Percentiles rank a stretch among this genome's conserved stretches.
phyloP scores from a whole-genome alignment of 2,113 vertebrate species.

The Chaetops frenatus region DNA sequence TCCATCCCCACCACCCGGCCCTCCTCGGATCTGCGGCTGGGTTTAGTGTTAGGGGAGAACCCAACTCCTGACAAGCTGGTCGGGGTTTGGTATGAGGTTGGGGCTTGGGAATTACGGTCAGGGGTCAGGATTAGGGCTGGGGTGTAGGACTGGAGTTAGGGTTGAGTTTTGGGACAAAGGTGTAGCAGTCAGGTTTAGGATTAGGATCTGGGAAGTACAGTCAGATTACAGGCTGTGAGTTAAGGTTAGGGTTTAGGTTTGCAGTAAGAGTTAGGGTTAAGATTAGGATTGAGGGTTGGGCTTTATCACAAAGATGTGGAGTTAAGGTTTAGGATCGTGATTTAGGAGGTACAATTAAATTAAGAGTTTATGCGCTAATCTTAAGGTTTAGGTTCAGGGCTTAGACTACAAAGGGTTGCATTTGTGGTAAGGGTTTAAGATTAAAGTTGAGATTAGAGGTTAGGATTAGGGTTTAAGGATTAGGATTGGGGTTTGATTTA shows the following conservation, averaged over 20 bases:
- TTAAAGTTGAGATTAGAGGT: not conserved
- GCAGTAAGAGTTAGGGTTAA: not conserved
- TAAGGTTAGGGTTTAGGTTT: not conserved
- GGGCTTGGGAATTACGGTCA: not conserved
- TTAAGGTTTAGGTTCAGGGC: not conserved
- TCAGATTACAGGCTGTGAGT: no score
- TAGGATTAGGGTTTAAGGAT: not conserved
- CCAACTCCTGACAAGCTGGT: rapidly evolving
- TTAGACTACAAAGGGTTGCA: not conserved
- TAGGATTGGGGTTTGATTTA: not conserved
- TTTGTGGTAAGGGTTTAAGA: not conserved
- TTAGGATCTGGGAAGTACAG: not conserved
- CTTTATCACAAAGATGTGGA: not conserved
- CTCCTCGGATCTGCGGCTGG: rapidly evolving
- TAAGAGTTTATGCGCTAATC: not conserved
- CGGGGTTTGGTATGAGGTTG: rapidly evolving
- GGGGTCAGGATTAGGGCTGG: not conserved
- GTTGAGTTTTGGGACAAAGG: not conserved
- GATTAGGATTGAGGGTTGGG: not conserved
- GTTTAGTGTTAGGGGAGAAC: not conserved
- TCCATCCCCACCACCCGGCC: not conserved
- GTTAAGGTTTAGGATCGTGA: not conserved
- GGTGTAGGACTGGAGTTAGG: rapidly evolving
- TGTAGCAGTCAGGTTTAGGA: not conserved
- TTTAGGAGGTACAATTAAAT: not conserved